Percentiles rank a stretch among this genome's conserved stretches.
These are phyloP conservation scores for Sphinx pinastri DNA, from an alignment of 2,888 invertebrate species.

Conservation along the genomic window DNA sequence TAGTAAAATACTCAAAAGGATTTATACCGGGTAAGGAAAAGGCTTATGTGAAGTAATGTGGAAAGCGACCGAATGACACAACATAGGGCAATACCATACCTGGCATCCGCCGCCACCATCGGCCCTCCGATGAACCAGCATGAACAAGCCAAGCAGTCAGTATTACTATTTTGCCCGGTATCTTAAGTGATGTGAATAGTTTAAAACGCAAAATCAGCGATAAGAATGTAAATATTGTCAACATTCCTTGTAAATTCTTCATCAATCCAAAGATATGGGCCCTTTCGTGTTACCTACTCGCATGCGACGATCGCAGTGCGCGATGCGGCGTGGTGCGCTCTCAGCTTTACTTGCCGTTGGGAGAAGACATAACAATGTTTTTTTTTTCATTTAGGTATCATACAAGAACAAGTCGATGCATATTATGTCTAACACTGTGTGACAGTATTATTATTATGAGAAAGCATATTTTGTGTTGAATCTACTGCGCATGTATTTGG, in stretches of 20 bases:
- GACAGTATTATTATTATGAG: neutral
- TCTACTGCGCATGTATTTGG: neutral
- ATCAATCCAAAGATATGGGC: conserved; percentile 24
- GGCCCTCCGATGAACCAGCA: conserved; percentile 55
- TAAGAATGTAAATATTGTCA: conserved; percentile 1
- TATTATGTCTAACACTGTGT: neutral
- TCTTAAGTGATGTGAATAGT: conserved; percentile 29
- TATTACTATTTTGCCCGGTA: conserved; percentile 20
- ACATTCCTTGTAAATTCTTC: neutral
- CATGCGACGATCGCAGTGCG: conserved; percentile 79
- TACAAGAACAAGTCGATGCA: too few species aligned
- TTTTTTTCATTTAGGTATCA: neutral
- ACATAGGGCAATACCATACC: conserved; percentile 57
- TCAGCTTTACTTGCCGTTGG: conserved; percentile 64
- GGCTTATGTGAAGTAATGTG: conserved; percentile 31
- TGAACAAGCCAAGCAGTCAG: conserved; percentile 72
- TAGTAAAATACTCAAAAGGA: conserved; percentile 3
- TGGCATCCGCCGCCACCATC: conserved; percentile 47
- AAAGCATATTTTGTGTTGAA: neutral
- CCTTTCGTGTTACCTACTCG: conserved; percentile 61
- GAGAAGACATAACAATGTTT: conserved; percentile 63
- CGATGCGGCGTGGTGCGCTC: conserved; percentile 74
- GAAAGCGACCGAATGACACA: conserved; percentile 54
- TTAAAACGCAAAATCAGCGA: neutral
- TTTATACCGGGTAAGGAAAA: conserved; percentile 5